A percentile compares a stretch with the other conserved stretches of the same genome.
Evolutionary conservation across 2,797 vertebrate genomes (phyloP).

Genomic region (Gila robusta): DNA sequence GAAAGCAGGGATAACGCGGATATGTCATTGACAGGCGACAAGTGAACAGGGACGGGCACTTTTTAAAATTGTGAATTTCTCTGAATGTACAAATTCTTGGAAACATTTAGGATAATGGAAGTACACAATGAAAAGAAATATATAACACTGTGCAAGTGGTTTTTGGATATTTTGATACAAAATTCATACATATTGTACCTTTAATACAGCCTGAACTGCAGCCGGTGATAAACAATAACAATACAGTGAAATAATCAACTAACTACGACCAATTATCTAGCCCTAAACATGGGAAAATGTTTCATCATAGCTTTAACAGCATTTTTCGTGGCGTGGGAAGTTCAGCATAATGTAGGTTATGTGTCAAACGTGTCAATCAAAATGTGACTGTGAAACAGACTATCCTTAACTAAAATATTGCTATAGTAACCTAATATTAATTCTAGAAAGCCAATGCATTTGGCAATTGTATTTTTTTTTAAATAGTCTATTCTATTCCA

Average conservation of each 20-base stretch:
- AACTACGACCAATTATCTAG: not conserved
- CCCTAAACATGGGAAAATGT: not conserved
- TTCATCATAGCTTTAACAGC: not conserved
- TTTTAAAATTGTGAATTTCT: too few species aligned
- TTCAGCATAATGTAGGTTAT: not conserved
- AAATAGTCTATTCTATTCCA: not conserved
- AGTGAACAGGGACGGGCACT: too few species aligned
- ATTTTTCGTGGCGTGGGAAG: not conserved
- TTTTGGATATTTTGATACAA: too few species aligned
- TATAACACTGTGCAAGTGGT: too few species aligned
- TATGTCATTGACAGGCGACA: too few species aligned
- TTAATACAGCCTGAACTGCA: not conserved
- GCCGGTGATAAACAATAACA: not conserved
- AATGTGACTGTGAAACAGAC: not conserved
- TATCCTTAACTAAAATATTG: not conserved
- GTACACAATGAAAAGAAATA: too few species aligned
- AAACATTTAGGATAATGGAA: too few species aligned
- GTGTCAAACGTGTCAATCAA: not conserved
- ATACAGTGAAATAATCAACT: not conserved
- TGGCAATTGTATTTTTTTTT: not conserved
- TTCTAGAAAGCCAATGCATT: not conserved
- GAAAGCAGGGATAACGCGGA: too few species aligned
- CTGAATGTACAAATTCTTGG: too few species aligned
- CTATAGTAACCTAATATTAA: not conserved
- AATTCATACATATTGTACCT: too few species aligned